Conservation (phyloP, 2,113 vertebrate species). For the Pitta sordida region DNA sequence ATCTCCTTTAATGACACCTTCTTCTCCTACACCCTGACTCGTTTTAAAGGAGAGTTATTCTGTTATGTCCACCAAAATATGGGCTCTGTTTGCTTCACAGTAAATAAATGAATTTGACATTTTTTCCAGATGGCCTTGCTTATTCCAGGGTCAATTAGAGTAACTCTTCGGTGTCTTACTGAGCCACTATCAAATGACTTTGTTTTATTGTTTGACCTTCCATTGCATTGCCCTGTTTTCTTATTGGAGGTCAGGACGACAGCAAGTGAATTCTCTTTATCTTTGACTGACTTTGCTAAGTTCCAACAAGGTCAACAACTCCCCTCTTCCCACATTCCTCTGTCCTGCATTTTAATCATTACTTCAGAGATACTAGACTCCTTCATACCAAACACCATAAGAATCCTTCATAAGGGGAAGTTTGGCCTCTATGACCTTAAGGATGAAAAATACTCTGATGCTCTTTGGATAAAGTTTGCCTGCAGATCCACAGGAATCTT, state of each 20-base stretch:
- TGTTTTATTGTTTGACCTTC: neutral
- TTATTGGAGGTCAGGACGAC: neutral
- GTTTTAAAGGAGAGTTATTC: neutral
- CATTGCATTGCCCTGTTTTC: neutral
- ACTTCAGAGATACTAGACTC: neutral
- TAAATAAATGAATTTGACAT: neutral
- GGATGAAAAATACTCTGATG: neutral
- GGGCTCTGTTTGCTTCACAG: neutral
- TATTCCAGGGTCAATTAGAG: neutral
- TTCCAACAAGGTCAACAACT: neutral
- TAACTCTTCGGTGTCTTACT: neutral
- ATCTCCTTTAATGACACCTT: neutral
- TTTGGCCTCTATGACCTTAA: neutral
- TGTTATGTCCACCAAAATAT: neutral
- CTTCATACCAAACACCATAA: neutral
- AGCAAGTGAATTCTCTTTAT: constrained; percentile 15
- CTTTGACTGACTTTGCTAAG: neutral
- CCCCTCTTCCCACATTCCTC: constrained; percentile 6
- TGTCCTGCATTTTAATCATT: neutral
- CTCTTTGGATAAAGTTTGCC: neutral
- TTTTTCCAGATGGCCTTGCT: neutral
- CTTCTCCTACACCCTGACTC: neutral
- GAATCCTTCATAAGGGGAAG: neutral
- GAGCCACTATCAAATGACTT: neutral
- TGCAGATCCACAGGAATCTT: neutral